Evolutionary conservation across 2,888 invertebrate species (phyloP), one percentile per base, ranked within the genome.

Genomic region (Entomobrya proxima): DNA sequence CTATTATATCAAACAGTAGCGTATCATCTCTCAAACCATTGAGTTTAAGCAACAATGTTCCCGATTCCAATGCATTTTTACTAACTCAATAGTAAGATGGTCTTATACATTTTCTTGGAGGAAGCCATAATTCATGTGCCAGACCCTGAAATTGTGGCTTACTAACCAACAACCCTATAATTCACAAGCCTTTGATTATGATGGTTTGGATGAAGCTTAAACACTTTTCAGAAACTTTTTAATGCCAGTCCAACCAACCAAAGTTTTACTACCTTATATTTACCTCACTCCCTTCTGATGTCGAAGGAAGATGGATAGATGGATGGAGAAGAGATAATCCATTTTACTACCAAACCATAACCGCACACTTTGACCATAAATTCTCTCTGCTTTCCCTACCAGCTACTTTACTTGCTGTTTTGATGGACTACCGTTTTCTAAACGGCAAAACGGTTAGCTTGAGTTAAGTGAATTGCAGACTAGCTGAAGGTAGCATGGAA

Each of bases 51-150:
- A n/a, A n/a, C n/a, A n/a, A n/a, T n/a, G n/a, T n/a, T n/a, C n/a
- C n/a, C n/a, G n/a, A n/a, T n/a, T 4, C 9, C 24, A 24, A 11
- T 40, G 7, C 47, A 7, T 7, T 74, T 32, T 21, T 27, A 15
- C 24, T 58, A n/a, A 11, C 35, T n/a, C 9, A 27, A 6, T 37
- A 3, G 24, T 40, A 30, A 37, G n/a, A 77, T 35, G 30, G 74
- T 52, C 2, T 74, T 52, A 32, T 72, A n/a, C 69, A 37, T 52
- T 52, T 15, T 52, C 52, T 77, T 77, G 83, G 87, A 90, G 89
- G 90, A 90, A 89, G 87, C 87, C 87, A 90, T 90, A 90, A 90
- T 88, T 90, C 89, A 88, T 89, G 88, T 86, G 88, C 88, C 87
- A 88, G 88, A 88, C 47, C 50, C 86, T 86, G 88, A 85, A 89